Base-by-base conservation (phyloP, 2,888 invertebrate genomes). In the Drosophila prostipennis region DNA sequence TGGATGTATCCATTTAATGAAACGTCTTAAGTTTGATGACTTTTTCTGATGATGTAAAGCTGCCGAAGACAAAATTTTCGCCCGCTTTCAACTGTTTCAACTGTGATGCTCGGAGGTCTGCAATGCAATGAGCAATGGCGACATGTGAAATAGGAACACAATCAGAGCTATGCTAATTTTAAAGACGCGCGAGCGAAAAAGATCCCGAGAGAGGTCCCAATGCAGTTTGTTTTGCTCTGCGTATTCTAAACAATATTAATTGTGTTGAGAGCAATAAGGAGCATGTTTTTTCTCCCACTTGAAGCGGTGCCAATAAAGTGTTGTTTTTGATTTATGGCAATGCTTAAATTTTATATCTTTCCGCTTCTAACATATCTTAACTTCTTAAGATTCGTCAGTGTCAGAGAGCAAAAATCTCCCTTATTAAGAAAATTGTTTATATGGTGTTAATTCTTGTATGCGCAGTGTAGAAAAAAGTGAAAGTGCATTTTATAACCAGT, bases 181-280 rank as follows among this genome's bases (percentile, higher is more conserved):
- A 87, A 87, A 77, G 76, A 68, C 39, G 26, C 16, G 39, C 37
- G 49, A 60, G 52, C 48, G n/a, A 3, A 7, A 57, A 48, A 54
- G 40, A 32, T 46, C 48, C 48, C 43, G 53, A 57, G 71, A 76
- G 69, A 67, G 68, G 49, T 43, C 55, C 53, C 65, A 57, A 70
- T 76, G 74, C 60, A 63, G 64, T 89, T 89, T 90, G 89, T 90
- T 90, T 85, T 90, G 90, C 89, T 90, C 74, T 53, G 67, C 77
- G 60, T 68, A 77, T 90, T 90, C 90, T 89, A 90, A 89, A 90
- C 89, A 90, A 74, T 43, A 13, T 53, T 8, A 34, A 39, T 39
- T 10, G n/a, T 16, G 14, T n/a, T 11, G 53, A 59, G 43, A 36
- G 32, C 11, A 8, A 19, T 14, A 0, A 14, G 39, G 3, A 14